Percentiles rank a stretch among this genome's conserved stretches.
These are phyloP conservation scores for Portevinia maculata DNA, from an alignment of 2,888 invertebrate species.

Conservation along the genomic window DNA sequence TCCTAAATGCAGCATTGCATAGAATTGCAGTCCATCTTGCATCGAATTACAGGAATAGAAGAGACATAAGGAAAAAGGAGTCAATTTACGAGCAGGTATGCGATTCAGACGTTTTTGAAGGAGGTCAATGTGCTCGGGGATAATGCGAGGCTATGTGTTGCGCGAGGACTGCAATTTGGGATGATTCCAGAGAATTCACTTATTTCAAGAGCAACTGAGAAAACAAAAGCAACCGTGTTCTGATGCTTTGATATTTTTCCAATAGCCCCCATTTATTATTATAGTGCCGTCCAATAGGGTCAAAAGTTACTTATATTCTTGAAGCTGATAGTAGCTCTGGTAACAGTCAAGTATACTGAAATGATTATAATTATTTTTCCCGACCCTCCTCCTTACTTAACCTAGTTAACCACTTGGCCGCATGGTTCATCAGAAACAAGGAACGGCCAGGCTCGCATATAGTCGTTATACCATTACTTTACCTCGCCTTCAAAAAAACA, in stretches of 20 bases:
- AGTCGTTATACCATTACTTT: constrained; percentile 30
- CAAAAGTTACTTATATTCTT: no score
- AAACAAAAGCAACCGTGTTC: not conserved
- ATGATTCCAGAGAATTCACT: not conserved
- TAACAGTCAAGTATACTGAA: no score
- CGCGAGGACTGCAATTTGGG: not conserved
- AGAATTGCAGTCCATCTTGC: constrained; percentile 72
- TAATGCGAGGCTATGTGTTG: not conserved
- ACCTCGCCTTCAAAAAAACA: constrained; percentile 62
- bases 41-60: constrained; percentile 4
- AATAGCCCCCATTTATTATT: no score
- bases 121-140: constrained; percentile 31
- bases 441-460: constrained; percentile 71
- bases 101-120: constrained; percentile 8
- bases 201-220: not conserved
- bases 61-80: constrained; percentile 26
- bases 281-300: no score
- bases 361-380: no score
- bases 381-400: constrained; percentile 7
- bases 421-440: constrained; percentile 42
- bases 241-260: no score
- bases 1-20: constrained; percentile 51
- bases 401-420: constrained; percentile 16
- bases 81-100: constrained; percentile 56
- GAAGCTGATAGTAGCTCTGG: no score